Conservation (phyloP, 2,797 vertebrate species). For the Labroides dimidiatus region DNA sequence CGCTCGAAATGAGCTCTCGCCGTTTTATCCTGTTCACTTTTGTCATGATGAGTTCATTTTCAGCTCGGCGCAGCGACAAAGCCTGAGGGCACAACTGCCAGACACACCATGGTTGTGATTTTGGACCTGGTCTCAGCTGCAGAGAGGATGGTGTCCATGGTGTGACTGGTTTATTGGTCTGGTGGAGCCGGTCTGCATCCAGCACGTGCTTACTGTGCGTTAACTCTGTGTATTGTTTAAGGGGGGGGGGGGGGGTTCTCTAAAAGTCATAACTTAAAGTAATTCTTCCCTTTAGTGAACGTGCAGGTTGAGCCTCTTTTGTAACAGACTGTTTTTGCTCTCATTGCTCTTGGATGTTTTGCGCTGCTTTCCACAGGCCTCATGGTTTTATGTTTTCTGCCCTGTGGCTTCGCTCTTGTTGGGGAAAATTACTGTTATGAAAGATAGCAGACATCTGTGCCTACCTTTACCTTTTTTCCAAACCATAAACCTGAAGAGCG, state of each 20-base stretch:
- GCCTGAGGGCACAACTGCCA: constrained; percentile 35
- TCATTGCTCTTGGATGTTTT: constrained; percentile 25
- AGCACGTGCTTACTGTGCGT: background rate
- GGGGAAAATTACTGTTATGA: constrained; percentile 48
- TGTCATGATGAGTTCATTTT: constrained; percentile 39
- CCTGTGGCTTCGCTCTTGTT: constrained; percentile 30
- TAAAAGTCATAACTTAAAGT: constrained; percentile 31
- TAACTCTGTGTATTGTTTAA: constrained; percentile 17
- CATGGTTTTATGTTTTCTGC: constrained; percentile 42
- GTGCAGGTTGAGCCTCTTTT: constrained; percentile 26
- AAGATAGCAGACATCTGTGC: constrained; percentile 26
- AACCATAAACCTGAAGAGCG: constrained; percentile 40
- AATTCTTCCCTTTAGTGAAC: constrained; percentile 13
- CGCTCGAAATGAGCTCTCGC: constrained; percentile 7
- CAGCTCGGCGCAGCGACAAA: constrained; percentile 29
- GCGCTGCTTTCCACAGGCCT: constrained; percentile 15
- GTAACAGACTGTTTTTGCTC: constrained; percentile 27
- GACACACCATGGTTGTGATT: constrained; percentile 32
- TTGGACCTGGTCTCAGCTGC: constrained; percentile 13
- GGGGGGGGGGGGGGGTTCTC: constrained; percentile 9
- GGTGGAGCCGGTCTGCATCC: constrained; percentile 14
- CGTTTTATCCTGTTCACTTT: constrained; percentile 18
- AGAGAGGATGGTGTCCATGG: constrained; percentile 38
- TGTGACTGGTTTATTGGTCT: constrained; percentile 39
- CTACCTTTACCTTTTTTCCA: constrained; percentile 9